Base-by-base conservation (phyloP, 2,797 vertebrate genomes). In the Alca torda region DNA sequence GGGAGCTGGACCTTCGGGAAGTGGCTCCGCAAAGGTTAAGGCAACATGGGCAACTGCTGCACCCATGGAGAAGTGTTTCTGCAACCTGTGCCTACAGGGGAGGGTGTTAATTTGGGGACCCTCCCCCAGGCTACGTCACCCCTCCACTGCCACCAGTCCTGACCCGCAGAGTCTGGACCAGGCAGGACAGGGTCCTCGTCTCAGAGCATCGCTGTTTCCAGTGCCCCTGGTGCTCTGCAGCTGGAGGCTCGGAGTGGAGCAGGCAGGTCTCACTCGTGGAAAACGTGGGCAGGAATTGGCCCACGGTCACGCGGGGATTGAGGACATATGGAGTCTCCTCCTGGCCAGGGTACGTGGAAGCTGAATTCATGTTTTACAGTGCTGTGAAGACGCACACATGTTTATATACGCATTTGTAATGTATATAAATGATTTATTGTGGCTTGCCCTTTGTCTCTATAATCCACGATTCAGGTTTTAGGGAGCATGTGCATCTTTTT, bases 271-370 rank as follows among this genome's bases (percentile, higher is more conserved):
- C 4, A 4, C 59, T 37, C 6, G 4, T 33, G 70, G 20, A 37
- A 33, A 31, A 9, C 2, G 2, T 1, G 4, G 5, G 39, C 46
- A 46, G 69, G 61, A 64, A 5, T 20, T 13, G 11, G 26, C 57
- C 35, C 16, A 1, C 2, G 16, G 57, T 64, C 65, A 20, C 2
- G 1, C 37, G 10, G 31, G 59, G 46, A 4, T 31, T 1, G 2
- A 53, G 63, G 56, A 18, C 45, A 45, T 43, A 12, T 0, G 2
- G 53, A 39, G 60, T 28, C 67, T 67, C 31, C 54, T 89, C 30
- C 67, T 24, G n/a, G 15, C 39, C 31, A 12, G 68, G 10, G 54
- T 10, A 28, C 1, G 0, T 20, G 23, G 48, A 35, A 16, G 75
- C 61, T 61, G n/a, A 31, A 23, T 26, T 33, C 12, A 2, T n/a